A percentile compares a stretch with the other conserved stretches of the same genome.
Conservation (phyloP, 2,888 invertebrate species). For the Tetheella fluctuosa region DNA sequence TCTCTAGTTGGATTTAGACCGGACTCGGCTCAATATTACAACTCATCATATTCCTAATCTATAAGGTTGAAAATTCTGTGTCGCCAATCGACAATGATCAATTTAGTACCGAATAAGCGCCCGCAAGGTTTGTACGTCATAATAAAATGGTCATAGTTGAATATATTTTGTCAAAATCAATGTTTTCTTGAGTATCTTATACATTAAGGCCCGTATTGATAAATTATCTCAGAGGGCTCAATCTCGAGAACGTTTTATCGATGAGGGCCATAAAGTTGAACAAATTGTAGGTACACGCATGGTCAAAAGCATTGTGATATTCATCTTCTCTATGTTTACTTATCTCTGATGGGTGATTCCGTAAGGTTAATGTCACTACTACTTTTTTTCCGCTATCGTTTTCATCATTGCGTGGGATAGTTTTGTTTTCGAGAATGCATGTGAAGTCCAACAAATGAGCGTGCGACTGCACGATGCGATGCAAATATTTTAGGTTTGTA, state of each 20-base stretch:
- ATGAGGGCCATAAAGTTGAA: not conserved
- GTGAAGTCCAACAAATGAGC: too few species aligned
- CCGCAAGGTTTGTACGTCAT: not conserved
- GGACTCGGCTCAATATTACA: conserved; percentile 10
- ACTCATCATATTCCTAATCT: conserved; percentile 20
- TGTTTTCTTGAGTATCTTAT: not conserved
- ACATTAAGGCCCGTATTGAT: not conserved
- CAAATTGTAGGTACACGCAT: not conserved
- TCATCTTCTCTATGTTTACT: too few species aligned
- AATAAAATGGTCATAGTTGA: not conserved
- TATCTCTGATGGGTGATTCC: too few species aligned
- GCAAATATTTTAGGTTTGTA: not conserved
- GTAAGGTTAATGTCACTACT: not conserved
- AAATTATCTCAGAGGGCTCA: not conserved
- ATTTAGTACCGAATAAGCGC: not conserved
- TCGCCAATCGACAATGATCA: not conserved
- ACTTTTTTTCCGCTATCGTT: not conserved
- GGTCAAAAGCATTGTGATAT: too few species aligned
- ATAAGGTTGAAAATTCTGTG: not conserved
- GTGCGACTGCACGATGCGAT: not conserved
- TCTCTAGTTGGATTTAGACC: conserved; percentile 30
- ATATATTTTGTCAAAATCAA: not conserved
- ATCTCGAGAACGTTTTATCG: not conserved
- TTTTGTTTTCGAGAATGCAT: too few species aligned
- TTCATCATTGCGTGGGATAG: not conserved